Conservation (phyloP, 2,888 invertebrate genomes). For the Lasioglossum lativentre region DNA sequence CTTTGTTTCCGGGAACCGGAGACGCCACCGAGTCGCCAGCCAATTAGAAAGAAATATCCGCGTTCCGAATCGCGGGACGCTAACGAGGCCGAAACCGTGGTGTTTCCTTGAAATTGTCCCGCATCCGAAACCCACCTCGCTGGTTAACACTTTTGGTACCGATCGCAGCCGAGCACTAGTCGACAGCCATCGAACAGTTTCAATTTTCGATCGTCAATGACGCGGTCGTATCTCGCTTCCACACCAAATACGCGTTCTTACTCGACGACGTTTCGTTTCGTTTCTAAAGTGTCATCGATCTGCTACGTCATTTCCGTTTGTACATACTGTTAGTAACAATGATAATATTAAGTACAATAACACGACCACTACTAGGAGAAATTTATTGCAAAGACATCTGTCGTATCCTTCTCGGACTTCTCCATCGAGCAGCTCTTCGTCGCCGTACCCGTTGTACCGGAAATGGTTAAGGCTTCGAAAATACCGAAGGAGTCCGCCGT, state of each 20-base stretch:
- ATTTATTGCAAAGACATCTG: not conserved
- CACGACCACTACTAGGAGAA: not conserved
- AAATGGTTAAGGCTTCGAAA: too few species aligned
- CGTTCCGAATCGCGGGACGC: not conserved
- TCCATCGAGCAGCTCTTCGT: not conserved
- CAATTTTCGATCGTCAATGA: not conserved
- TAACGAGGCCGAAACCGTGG: not conserved
- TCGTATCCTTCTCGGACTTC: not conserved
- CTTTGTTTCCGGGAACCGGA: not conserved
- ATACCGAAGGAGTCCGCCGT: too few species aligned
- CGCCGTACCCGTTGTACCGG: too few species aligned
- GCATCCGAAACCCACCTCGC: not conserved
- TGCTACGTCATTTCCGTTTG: not conserved
- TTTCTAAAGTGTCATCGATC: not conserved
- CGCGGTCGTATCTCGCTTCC: not conserved
- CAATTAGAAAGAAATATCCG: not conserved
- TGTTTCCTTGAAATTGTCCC: not conserved
- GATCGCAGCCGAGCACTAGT: not conserved
- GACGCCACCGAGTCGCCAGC: not conserved
- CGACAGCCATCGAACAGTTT: not conserved
- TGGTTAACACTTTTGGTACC: not conserved
- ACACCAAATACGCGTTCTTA: slow-evolving; percentile 8
- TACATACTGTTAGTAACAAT: not conserved
- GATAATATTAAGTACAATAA: not conserved
- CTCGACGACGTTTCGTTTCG: slow-evolving; percentile 1